Base-by-base conservation (phyloP, 2,888 invertebrate genomes). In the Heliothis peltigera region DNA sequence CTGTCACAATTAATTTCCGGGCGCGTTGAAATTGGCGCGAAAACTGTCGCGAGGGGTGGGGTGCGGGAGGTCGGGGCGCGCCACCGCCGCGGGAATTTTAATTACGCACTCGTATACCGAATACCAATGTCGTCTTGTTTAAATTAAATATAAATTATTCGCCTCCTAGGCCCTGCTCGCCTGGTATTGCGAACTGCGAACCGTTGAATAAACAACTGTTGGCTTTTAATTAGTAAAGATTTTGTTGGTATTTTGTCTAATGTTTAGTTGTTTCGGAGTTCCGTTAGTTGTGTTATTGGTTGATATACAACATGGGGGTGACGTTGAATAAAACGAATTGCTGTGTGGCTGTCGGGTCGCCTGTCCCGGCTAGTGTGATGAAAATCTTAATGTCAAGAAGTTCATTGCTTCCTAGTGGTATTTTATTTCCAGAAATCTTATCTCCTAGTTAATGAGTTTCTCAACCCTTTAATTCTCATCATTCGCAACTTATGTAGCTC, bases 1-100 rank as follows among this genome's bases (percentile, higher is more conserved):
- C 94, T 95, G 95, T 95, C 95, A 95, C 95, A 93, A 95, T 95
- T 94, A 95, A 95, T 95, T 95, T 95, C 95, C 94, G 95, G 92
- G 90, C 90, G 93, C 92, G 94, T 92, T 93, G 95, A 94, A 95
- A 95, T 95, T 95, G 95, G 95, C 95, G 95, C 94, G 95, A 95
- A 95, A 95, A 95, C 92, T 94, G 95, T 94, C 93, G 94, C 92
- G 89, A 86, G 87, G 76, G 87, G 84, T 75, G 79, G 66, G 77
- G 78, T 75, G 72, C 69, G 75, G 68, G 79, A n/a, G 69, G 62
- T 58, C 78, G 77, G 88, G 85, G 87, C 86, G 87, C 79, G 84
- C 89, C 88, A 90, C 92, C 91, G 89, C 94, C 92, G 90, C 92
- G 93, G 92, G 94, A 94, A 94, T 94, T 94, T 94, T 94, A 94